Evolutionary conservation across 2,113 vertebrate species (phyloP), one percentile per base, ranked within the genome.

Genomic region (Nothoprocta pentlandii): DNA sequence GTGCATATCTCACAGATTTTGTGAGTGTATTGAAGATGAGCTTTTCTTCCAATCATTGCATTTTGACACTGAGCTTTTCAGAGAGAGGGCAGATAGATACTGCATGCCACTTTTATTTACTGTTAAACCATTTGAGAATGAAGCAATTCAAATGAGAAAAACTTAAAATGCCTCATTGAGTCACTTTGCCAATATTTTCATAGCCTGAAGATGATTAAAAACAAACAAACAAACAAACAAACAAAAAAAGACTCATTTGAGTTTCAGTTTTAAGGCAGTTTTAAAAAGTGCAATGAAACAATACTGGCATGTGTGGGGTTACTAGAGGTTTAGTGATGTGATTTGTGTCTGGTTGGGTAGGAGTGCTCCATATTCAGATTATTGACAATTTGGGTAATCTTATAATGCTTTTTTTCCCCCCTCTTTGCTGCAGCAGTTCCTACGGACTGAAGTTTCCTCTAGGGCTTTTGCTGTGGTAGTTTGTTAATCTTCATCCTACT

Each of bases 61-160:
- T 87, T 97, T 92, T 97, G 87, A 95, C 80, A 92, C 85, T 93
- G 92, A 95, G 53, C 74, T 77, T 96, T 96, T 94, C 49, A 54
- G 85, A 94, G 75, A 80, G 69, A 92, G 95, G 85, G 85, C 51
- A 95, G 69, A 61, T 82, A 32, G 73, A 56, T 82, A 32, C 6
- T 82, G 64, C 84, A 84, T 94, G 78, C 58, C 54, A 32, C 16
- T 58, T 58, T 58, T 58, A 68, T 91, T 95, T 58, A 58, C 54
- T 10, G 8, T 58, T 96, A 85, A 95, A 96, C 69, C 86, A 71
- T 89, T 92, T 87, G 93, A 95, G 76, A 71, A 61, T 95, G 64
- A 89, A 74, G 77, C 47, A 95, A 78, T 94, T 94, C 89, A 97
- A 95, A 96, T 89, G 54, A 96, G 32, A 32, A 85, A 97, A 93